Base-by-base conservation (phyloP, 2,113 vertebrate species). In the Micronycteris hirsuta region DNA sequence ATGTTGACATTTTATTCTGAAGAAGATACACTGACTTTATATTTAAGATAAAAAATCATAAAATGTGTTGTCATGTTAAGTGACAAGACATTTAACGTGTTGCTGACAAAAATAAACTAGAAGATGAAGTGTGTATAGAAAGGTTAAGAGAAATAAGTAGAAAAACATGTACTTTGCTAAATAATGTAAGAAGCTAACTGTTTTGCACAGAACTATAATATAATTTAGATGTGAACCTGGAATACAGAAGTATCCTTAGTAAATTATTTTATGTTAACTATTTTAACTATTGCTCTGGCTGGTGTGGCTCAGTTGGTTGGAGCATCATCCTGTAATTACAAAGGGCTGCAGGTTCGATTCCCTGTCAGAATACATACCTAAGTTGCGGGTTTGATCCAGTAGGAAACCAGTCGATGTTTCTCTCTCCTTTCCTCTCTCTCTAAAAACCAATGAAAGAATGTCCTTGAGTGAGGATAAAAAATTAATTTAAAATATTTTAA, bases 61-160 rank as follows among this genome's bases (percentile, higher is more conserved):
- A 91, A 74, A 67, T 73, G 80, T 92, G 71, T 82, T 92, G 63
- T 86, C 91, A 36, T 94, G 41, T n/a, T 93, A 85, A 90, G 36
- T 96, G 86, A 80, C 45, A 92, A 95, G 91, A 95, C 80, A 95
- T 96, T 98, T 95, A 93, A 96, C 92, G 33, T 96, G 56, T 93
- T 90, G 20, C 58, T 67, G 47, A 95, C 70, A 94, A 96, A 97
- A 97, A 96, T 94, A 96, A 78, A 31, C n/a, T 78, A 67, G 73
- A 89, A 89, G 91, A 41, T 96, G 63, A 52, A 86, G 58, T 83
- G 16, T 76, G 49, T 94, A 80, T 45, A 86, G 54, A 83, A 71
- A 95, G 52, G 82, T 97, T 94, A 93, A 82, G 45, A 89, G 78
- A 92, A 89, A 96, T 74, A 83, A 95, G 81, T 47, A 83, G 31